Percentiles rank a stretch among this genome's conserved stretches.
Evolutionary conservation across 2,113 vertebrate genomes (phyloP).

Genomic region (Nycticorax nycticorax): DNA sequence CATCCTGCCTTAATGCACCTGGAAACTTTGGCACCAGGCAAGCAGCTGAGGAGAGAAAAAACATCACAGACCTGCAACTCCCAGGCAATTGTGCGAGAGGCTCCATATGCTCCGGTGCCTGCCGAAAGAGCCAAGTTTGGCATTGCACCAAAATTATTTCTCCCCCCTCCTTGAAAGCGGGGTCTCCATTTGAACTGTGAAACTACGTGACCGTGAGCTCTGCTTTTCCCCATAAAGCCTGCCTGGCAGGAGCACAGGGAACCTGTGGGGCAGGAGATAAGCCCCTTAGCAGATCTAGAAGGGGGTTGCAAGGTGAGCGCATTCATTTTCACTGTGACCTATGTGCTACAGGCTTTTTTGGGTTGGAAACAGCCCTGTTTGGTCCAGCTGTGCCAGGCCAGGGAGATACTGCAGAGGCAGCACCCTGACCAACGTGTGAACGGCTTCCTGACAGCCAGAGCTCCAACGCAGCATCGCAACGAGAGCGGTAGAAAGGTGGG

Average conservation of each 20-base stretch:
- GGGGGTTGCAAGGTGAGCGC: background rate
- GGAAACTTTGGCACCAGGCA: constrained; percentile 7
- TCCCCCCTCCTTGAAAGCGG: background rate
- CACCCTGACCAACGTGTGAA: fast-evolving
- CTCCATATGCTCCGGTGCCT: background rate
- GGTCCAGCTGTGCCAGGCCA: background rate
- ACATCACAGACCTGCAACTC: background rate
- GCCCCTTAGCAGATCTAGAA: background rate
- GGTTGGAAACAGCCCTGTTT: background rate
- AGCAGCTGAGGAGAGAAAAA: constrained; percentile 17
- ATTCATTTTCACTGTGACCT: background rate
- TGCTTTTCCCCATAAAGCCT: background rate
- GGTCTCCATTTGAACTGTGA: background rate
- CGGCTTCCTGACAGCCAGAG: background rate
- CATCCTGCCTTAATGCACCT: constrained; percentile 32
- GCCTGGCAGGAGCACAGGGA: background rate
- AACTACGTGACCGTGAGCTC: background rate
- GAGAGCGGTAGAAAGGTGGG: background rate
- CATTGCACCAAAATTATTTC: background rate
- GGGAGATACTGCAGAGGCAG: background rate
- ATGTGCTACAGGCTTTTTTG: background rate
- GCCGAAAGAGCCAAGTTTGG: background rate
- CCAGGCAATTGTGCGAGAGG: background rate
- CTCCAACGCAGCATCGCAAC: background rate
- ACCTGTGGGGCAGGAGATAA: background rate